These are phyloP conservation scores for Rhingia campestris DNA, from an alignment of 2,888 invertebrate genomes.

Conservation along the genomic window DNA sequence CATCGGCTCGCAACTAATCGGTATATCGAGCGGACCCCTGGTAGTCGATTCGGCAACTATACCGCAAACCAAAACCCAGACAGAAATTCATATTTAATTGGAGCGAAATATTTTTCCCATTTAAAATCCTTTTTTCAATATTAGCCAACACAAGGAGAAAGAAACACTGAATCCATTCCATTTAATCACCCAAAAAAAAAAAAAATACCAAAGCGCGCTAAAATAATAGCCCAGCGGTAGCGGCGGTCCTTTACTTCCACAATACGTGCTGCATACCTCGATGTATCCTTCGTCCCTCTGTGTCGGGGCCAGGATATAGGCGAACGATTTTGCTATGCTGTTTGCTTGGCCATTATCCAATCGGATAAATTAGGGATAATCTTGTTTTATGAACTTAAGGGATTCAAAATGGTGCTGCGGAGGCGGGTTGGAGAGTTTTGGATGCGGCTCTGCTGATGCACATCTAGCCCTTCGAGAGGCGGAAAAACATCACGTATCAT, in stretches of 20 bases:
- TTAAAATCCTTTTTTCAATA: conserved; percentile 45
- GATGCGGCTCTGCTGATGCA: background rate
- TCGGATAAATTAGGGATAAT: conserved; percentile 72
- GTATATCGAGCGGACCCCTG: background rate
- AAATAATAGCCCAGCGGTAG: conserved; percentile 18
- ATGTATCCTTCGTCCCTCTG: background rate
- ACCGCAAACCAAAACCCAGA: conserved; percentile 23
- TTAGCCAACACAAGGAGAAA: background rate
- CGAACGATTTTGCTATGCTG: conserved; percentile 58
- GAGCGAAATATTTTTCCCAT: conserved; percentile 46
- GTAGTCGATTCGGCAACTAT: conserved; percentile 14
- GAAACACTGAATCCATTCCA: conserved; percentile 11
- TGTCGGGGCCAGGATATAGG: conserved; percentile 14
- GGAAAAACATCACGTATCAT: conserved; percentile 62
- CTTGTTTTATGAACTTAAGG: conserved; percentile 71
- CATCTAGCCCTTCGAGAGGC: conserved; percentile 1
- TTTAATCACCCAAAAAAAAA: conserved; percentile 18
- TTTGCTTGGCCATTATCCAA: conserved; percentile 72
- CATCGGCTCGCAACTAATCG: conserved; percentile 46
- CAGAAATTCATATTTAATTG: conserved; percentile 63
- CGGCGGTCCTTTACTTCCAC: conserved; percentile 9
- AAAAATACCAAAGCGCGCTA: background rate
- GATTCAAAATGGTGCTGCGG: conserved; percentile 29
- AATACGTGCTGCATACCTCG: background rate
- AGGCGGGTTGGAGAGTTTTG: background rate